Conservation (phyloP, 1,140 invertebrate genomes). For the Tribolium madens region DNA sequence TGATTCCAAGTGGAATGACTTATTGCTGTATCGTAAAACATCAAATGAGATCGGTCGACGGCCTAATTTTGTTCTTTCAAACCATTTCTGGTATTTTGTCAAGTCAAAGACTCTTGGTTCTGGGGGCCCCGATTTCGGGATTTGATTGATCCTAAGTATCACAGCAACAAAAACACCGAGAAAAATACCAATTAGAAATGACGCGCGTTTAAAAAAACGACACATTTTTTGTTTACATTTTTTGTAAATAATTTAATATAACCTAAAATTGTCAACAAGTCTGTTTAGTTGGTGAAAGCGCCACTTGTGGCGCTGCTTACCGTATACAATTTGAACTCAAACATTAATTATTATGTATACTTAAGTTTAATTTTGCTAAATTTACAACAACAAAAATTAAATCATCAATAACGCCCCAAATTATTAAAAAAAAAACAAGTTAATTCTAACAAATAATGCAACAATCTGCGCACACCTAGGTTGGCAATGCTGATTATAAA, state of each 20-base stretch:
- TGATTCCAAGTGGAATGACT: constrained; percentile 53
- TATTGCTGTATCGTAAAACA: constrained; percentile 56
- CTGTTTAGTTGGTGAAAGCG: not conserved
- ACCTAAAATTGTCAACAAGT: not conserved
- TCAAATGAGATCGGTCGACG: constrained; percentile 52
- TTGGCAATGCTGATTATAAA: too few relatives aligned
- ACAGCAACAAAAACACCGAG: constrained; percentile 46
- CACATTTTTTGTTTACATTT: constrained; percentile 44
- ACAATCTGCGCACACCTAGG: too few relatives aligned
- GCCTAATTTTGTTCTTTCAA: constrained; percentile 49
- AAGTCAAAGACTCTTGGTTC: not conserved
- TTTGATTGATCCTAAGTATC: not conserved
- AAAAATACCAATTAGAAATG: constrained; percentile 48
- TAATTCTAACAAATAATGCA: too few relatives aligned
- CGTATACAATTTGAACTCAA: too few relatives aligned
- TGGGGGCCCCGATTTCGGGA: not conserved
- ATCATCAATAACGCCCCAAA: too few relatives aligned
- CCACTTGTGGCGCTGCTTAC: not conserved
- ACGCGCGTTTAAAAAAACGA: constrained; percentile 47
- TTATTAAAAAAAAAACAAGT: too few relatives aligned
- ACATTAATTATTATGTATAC: too few relatives aligned
- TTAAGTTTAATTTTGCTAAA: too few relatives aligned
- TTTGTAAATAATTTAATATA: not conserved
- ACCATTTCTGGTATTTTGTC: constrained; percentile 55
- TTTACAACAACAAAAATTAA: too few relatives aligned